These are phyloP conservation scores for Aix galericulata DNA, from an alignment of 2,113 vertebrate species.

Conservation along the genomic window DNA sequence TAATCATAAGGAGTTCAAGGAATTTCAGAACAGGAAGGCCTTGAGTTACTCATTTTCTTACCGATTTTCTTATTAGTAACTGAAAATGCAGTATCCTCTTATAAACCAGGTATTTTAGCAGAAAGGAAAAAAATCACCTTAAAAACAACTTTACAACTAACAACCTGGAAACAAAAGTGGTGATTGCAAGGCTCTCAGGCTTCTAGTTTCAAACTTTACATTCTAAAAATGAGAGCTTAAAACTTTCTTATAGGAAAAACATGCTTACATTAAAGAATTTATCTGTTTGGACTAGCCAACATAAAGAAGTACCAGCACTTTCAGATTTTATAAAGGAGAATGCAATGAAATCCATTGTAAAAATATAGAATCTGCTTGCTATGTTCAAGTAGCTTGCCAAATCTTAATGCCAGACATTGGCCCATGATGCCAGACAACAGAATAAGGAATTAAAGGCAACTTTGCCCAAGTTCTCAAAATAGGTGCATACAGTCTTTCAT, in stretches of 20 bases:
- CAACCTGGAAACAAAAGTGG: neutral
- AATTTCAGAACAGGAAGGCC: conserved; percentile 84
- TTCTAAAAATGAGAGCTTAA: neutral
- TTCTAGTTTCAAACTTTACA: neutral
- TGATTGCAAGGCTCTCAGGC: neutral
- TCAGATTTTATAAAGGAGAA: neutral
- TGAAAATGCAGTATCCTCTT: conserved; percentile 83
- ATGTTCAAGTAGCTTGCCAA: neutral
- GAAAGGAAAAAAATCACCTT: neutral
- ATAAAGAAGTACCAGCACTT: neutral
- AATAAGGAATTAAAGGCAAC: neutral
- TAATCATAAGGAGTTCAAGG: conserved; percentile 83
- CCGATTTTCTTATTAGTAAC: conserved; percentile 74
- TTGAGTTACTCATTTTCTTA: conserved; percentile 78
- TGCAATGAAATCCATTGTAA: neutral
- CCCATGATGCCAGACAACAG: neutral
- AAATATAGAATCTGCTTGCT: neutral
- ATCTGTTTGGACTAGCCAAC: neutral
- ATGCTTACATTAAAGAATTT: neutral
- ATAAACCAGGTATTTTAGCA: conserved; percentile 34
- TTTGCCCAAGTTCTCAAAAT: neutral
- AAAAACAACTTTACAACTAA: neutral
- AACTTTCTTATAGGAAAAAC: neutral
- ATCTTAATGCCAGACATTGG: neutral
- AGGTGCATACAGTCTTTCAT: neutral